Conservation (phyloP, 2,797 vertebrate species). For the Sebastes alutus region DNA sequence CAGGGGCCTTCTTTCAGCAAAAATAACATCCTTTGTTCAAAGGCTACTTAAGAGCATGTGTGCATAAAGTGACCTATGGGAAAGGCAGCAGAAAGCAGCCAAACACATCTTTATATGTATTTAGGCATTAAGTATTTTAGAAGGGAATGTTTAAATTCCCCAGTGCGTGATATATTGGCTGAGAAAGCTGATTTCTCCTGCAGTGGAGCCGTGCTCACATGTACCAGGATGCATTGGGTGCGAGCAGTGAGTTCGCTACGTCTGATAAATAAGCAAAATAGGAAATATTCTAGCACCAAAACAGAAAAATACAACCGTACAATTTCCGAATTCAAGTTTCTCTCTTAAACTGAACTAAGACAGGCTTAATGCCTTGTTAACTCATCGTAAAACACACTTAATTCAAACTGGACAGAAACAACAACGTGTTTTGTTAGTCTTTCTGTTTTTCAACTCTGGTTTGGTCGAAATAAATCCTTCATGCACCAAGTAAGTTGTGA, state of each 20-base stretch:
- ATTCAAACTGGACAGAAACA: too few species aligned
- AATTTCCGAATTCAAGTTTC: background rate
- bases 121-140: background rate
- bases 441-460: too few species aligned
- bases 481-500: too few species aligned
- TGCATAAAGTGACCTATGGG: constrained; percentile 13
- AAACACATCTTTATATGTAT: background rate
- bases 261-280: background rate
- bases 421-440: too few species aligned
- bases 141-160: background rate
- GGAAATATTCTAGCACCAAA: background rate
- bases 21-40: constrained; percentile 51
- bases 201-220: too few species aligned
- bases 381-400: too few species aligned
- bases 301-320: background rate
- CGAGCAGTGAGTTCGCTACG: background rate
- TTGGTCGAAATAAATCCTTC: too few species aligned
- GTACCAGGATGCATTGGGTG: too few species aligned
- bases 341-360: too few species aligned
- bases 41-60: constrained; percentile 22
- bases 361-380: too few species aligned
- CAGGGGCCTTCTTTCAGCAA: constrained; percentile 25
- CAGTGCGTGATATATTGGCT: background rate
- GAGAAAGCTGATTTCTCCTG: background rate
- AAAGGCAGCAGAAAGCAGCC: background rate